These are phyloP conservation scores for Ophion slaviceki DNA, from an alignment of 2,888 invertebrate genomes.

Conservation along the genomic window DNA sequence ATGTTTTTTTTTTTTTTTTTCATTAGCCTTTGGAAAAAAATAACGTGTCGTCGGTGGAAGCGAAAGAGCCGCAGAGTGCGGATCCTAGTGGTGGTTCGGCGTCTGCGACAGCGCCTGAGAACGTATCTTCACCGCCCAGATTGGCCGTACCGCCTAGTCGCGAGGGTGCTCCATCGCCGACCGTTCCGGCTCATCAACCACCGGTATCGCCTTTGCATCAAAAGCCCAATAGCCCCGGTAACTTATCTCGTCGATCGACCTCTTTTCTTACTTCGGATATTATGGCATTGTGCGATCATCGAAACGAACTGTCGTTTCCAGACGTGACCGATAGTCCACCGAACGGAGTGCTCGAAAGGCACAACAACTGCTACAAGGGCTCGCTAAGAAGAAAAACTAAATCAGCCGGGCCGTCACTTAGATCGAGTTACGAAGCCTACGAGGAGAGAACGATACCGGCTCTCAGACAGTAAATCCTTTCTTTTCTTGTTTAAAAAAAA, in stretches of 20 bases:
- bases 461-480: constrained; percentile 89
- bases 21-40: constrained; percentile 80
- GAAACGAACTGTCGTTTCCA: constrained; percentile 52
- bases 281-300: not conserved
- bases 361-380: constrained; percentile 83
- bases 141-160: constrained; percentile 80
- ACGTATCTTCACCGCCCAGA: constrained; percentile 78
- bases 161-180: constrained; percentile 83
- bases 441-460: constrained; percentile 94
- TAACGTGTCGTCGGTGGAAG: constrained; percentile 76
- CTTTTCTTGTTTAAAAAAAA: not conserved
- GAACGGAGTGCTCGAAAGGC: constrained; percentile 81
- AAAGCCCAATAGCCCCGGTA: constrained; percentile 84
- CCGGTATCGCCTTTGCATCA: constrained; percentile 85
- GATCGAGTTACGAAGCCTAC: constrained; percentile 92
- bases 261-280: not conserved
- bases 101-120: constrained; percentile 72
- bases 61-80: constrained; percentile 74
- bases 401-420: constrained; percentile 79
- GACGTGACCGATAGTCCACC: constrained; percentile 84
- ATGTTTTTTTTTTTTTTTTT: not conserved
- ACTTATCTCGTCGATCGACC: constrained; percentile 14
- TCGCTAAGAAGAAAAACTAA: constrained; percentile 86
- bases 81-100: constrained; percentile 71
- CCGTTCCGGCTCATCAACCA: constrained; percentile 82